These are phyloP conservation scores for Calosoma granatense DNA, from an alignment of 1,140 invertebrate genomes.

Conservation along the genomic window DNA sequence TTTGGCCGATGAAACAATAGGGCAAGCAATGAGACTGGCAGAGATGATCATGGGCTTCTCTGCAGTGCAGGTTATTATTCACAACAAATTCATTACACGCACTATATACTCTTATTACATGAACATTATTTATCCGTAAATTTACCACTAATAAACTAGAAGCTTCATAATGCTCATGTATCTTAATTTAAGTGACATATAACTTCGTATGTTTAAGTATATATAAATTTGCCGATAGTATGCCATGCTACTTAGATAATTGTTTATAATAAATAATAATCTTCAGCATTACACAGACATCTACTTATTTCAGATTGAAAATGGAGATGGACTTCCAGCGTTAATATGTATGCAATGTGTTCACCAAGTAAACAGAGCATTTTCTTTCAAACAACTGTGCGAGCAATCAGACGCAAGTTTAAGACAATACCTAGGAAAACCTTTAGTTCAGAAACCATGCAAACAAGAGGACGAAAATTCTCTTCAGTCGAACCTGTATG, in stretches of 20 bases:
- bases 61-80: constrained; percentile 26
- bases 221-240: too few species aligned
- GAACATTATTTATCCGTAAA: too few species aligned
- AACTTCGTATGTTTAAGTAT: too few species aligned
- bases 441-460: constrained; percentile 16
- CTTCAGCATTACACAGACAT: too few species aligned
- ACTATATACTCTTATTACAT: too few species aligned
- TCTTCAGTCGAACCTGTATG: background rate
- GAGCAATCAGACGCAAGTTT: constrained; percentile 35
- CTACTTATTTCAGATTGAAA: too few species aligned
- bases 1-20: constrained; percentile 28
- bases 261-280: too few species aligned
- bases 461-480: constrained; percentile 20
- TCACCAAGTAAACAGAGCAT: constrained; percentile 35
- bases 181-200: too few species aligned
- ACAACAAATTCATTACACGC: background rate
- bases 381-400: constrained; percentile 38
- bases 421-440: constrained; percentile 30
- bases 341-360: constrained; percentile 36
- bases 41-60: constrained; percentile 34
- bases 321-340: constrained; percentile 36
- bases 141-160: too few species aligned
- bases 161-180: too few species aligned
- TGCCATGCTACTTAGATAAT: too few species aligned
- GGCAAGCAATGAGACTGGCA: constrained; percentile 28